Conservation (phyloP, 2,888 invertebrate genomes). For the Pocota personata region DNA sequence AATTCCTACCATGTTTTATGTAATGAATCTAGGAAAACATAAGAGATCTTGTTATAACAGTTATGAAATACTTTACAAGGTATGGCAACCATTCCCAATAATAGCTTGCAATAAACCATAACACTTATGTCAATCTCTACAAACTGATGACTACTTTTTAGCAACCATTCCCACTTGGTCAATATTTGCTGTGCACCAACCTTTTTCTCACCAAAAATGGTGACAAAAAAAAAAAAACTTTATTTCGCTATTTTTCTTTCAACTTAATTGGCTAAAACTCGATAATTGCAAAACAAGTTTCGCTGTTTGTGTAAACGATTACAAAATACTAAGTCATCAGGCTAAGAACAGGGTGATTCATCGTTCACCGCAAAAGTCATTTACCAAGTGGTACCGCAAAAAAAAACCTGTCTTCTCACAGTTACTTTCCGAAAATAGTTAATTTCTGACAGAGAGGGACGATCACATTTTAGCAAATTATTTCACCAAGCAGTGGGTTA, state of each 20-base stretch:
- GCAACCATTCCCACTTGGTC: slow-evolving; percentile 10
- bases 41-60: background rate
- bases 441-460: background rate
- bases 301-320: background rate
- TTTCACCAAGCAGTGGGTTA: slow-evolving; percentile 1
- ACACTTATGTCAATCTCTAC: background rate
- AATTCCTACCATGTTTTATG: background rate
- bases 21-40: background rate
- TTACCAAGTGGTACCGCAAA: slow-evolving; percentile 18
- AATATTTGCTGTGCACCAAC: slow-evolving; percentile 18
- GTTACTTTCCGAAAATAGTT: slow-evolving; percentile 29
- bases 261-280: slow-evolving; percentile 36
- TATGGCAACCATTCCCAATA: background rate
- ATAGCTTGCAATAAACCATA: background rate
- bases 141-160: background rate
- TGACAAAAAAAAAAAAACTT: background rate
- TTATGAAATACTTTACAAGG: background rate
- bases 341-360: slow-evolving; percentile 29
- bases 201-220: background rate
- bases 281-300: slow-evolving; percentile 58
- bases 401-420: slow-evolving; percentile 43
- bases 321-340: background rate
- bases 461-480: slow-evolving; percentile 7
- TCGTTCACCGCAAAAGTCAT: slow-evolving; percentile 20
- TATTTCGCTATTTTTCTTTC: background rate